Percentiles rank a stretch among this genome's conserved stretches.
Conservation (phyloP, 2,888 invertebrate genomes). For the Lasioglossum figueresi region DNA sequence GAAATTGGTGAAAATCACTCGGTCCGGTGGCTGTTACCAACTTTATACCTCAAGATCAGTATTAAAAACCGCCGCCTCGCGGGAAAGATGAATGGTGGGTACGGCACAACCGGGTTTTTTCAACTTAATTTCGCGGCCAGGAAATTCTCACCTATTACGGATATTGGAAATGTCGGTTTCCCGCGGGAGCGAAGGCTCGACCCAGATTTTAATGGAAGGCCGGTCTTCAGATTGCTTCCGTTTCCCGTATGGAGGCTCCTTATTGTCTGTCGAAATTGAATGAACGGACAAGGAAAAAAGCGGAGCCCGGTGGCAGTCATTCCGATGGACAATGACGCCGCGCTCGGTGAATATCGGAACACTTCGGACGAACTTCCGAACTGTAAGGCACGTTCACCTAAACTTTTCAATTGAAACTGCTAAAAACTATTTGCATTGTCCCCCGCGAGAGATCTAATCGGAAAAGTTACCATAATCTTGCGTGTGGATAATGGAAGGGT, state of each 20-base stretch:
- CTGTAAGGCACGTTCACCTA: background rate
- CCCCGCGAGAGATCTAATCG: too few relatives aligned
- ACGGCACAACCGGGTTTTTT: constrained; percentile 1
- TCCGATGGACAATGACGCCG: constrained; percentile 11
- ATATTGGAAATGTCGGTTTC: constrained; percentile 65
- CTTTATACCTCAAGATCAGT: background rate
- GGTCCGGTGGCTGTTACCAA: too few relatives aligned
- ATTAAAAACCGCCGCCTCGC: background rate
- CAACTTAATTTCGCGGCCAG: constrained; percentile 49
- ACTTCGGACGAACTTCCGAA: background rate
- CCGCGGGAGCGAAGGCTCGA: constrained; percentile 54
- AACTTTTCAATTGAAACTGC: background rate
- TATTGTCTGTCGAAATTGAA: constrained; percentile 68
- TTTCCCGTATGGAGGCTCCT: constrained; percentile 54
- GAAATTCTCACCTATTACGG: constrained; percentile 39
- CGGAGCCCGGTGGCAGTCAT: constrained; percentile 30
- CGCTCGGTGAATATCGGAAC: background rate
- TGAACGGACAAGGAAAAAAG: constrained; percentile 56
- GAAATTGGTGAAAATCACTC: background rate
- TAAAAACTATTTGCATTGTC: background rate
- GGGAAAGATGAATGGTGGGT: background rate
- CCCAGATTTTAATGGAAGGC: constrained; percentile 67
- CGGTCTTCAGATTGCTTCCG: constrained; percentile 64
- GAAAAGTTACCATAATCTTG: too few relatives aligned
- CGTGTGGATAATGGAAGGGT: too few relatives aligned